Base-by-base conservation (phyloP, 1,140 invertebrate genomes). In the Bombus turneri region DNA sequence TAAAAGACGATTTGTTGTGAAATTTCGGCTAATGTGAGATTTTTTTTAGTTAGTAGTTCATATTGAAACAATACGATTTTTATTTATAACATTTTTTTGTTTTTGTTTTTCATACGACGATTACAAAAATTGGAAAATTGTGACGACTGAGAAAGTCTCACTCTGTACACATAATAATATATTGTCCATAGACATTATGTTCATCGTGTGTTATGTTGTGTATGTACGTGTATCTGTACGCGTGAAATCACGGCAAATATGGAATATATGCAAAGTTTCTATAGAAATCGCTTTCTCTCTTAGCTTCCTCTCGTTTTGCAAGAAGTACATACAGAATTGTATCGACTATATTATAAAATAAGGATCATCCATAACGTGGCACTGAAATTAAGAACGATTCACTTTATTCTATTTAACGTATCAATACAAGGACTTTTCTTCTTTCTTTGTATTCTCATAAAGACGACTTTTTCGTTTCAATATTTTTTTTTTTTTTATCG, bases 51-150 rank as follows among this genome's bases (percentile, higher is more conserved):
- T 41, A 41, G 12, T 34, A 66, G 47, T 76, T 59, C 69, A 53
- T 79, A 80, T 85, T 73, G 77, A 85, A 85, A 85, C 76, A 85
- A 85, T 85, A 85, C 83, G 83, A 85, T 85, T 85, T 85, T 85
- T 80, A 80, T 85, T 80, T 47, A 80, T 85, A 85, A 85, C 77
- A 80, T 85, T 53, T 62, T n/a, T 62, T 62, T 62, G 10, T n/a
- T 62, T 62, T 62, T 79, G 39, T 39, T 73, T 84, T 57, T 62
- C 47, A 34, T 28, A 80, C 68, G 77, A 73, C 41, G 68, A 85
- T 84, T 85, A 85, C 76, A 85, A 85, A 85, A 85, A 85, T 85
- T 85, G 68, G 72, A 85, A 85, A 85, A 85, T 39, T n/a, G 41
- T 85, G 77, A 80, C 77, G 57, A 84, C 76, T 28, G 39, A 84